Percentiles rank a stretch among this genome's conserved stretches.
Evolutionary conservation across 1,140 invertebrate genomes (phyloP).

Genomic region (Bacillus rossius): DNA sequence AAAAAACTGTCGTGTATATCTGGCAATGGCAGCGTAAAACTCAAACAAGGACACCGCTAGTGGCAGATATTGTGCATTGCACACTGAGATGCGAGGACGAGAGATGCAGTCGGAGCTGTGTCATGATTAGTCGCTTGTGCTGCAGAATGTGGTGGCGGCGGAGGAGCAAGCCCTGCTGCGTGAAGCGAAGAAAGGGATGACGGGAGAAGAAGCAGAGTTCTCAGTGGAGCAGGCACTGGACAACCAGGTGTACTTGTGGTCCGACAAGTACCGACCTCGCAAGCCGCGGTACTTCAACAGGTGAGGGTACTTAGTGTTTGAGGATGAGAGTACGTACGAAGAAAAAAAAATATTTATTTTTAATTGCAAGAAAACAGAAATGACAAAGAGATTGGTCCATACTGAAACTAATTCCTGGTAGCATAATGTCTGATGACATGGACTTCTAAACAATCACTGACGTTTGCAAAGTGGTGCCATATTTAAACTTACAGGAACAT

Average conservation of each 20-base stretch:
- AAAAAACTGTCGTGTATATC: no score
- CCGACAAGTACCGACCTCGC: conserved; percentile 94
- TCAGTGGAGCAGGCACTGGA: conserved; percentile 85
- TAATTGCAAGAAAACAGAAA: conserved; percentile 1
- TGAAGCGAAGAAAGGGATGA: conserved; percentile 87
- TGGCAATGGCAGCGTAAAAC: no score
- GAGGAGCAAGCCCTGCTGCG: conserved; percentile 53
- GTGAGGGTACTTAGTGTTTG: conserved; percentile 37
- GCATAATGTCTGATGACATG: no score
- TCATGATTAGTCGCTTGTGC: no score
- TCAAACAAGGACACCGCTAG: no score
- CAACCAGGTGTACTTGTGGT: conserved; percentile 90
- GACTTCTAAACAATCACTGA: no score
- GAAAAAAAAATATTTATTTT: conserved; percentile 16
- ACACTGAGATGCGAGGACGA: no score
- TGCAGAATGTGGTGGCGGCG: conserved; percentile 33
- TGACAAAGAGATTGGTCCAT: no score
- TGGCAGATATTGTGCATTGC: no score
- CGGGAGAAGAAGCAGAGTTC: conserved; percentile 84
- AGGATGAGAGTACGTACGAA: conserved; percentile 1
- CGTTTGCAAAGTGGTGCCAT: no score
- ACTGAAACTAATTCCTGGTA: no score
- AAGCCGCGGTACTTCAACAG: conserved; percentile 98
- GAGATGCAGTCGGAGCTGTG: no score
- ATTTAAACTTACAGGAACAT: neutral